These are phyloP conservation scores for Seira ritae DNA, from an alignment of 2,888 invertebrate genomes.

Conservation along the genomic window DNA sequence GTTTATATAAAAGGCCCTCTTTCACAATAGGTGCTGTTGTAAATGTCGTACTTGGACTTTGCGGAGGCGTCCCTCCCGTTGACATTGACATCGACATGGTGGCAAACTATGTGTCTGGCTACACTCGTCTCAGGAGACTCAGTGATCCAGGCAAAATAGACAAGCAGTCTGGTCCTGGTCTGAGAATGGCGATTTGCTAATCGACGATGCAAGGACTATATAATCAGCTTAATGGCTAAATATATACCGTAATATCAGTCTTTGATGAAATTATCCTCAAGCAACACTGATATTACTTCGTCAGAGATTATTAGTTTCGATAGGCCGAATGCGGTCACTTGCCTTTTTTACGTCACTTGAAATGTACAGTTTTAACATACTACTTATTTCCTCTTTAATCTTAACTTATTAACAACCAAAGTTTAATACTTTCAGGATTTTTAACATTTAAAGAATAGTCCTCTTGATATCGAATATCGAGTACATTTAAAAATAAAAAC, in stretches of 20 bases:
- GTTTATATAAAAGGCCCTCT: slow-evolving; percentile 70
- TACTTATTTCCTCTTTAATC: neutral
- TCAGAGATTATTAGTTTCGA: neutral
- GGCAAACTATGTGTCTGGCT: neutral
- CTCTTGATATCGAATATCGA: neutral
- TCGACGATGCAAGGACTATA: no score
- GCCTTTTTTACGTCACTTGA: neutral
- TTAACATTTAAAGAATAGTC: neutral
- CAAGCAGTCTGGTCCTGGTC: no score
- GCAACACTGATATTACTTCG: neutral
- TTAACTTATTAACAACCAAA: neutral
- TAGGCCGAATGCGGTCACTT: neutral
- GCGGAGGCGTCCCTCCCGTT: slow-evolving; percentile 48
- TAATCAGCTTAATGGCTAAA: no score
- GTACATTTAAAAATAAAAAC: neutral
- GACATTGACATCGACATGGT: slow-evolving; percentile 58
- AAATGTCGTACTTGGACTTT: slow-evolving; percentile 38
- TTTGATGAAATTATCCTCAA: neutral
- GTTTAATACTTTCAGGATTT: neutral
- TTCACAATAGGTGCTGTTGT: slow-evolving; percentile 54
- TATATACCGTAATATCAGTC: neutral
- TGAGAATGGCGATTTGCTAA: no score
- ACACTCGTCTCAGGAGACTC: neutral
- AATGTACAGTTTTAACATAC: neutral
- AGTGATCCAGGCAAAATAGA: no score